Percentiles rank a stretch among this genome's conserved stretches.
Conservation (phyloP, 2,113 vertebrate genomes). For the Sinosuthora webbiana region DNA sequence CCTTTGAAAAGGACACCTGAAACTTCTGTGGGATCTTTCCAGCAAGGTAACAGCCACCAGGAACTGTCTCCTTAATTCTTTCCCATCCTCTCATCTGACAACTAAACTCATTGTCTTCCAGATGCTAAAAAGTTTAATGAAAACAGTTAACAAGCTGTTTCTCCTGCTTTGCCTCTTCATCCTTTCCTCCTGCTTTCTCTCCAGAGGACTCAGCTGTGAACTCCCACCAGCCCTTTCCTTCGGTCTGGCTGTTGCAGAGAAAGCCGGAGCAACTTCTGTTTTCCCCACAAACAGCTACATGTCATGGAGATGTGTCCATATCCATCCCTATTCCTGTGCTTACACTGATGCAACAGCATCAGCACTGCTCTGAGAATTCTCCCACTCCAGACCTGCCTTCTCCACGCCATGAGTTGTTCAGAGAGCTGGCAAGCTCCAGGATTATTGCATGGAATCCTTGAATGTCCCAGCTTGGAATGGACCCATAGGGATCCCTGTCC, state of each 20-base stretch:
- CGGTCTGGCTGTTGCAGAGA: background rate
- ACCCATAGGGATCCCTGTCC: background rate
- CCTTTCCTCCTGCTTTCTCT: background rate
- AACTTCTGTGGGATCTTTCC: background rate
- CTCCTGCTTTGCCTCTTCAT: background rate
- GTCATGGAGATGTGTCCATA: fast-evolving
- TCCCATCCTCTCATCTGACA: background rate
- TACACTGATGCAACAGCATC: background rate
- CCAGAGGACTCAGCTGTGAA: background rate
- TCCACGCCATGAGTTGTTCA: background rate
- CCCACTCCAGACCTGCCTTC: background rate
- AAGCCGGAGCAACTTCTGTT: background rate
- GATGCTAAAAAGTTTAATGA: background rate
- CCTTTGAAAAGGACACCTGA: background rate
- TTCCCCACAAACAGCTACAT: fast-evolving
- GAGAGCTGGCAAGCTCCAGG: background rate
- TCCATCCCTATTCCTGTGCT: background rate
- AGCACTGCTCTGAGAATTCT: background rate
- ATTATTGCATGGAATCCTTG: fast-evolving
- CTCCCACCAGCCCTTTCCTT: background rate
- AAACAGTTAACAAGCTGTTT: background rate
- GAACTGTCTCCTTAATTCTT: background rate
- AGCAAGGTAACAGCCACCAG: background rate
- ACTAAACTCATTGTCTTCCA: background rate
- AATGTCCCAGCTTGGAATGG: background rate